Conservation (phyloP, 2,113 vertebrate genomes). For the Vireo altiloquus region DNA sequence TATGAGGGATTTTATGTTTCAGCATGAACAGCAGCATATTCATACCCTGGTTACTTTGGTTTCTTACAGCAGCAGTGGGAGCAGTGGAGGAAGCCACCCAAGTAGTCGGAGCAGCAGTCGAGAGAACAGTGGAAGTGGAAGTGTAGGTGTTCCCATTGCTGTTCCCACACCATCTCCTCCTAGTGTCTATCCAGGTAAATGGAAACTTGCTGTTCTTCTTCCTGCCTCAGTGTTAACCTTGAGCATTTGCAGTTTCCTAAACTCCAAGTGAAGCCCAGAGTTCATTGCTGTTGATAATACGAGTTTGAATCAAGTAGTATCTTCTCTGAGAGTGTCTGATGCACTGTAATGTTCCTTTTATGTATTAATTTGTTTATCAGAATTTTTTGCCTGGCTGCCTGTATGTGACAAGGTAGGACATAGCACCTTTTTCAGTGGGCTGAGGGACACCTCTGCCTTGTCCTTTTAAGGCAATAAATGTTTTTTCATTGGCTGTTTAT, state of each 20-base stretch:
- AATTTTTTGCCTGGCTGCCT: not conserved
- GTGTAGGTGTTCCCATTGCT: conserved; percentile 91
- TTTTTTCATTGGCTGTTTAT: not conserved
- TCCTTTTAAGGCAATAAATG: not conserved
- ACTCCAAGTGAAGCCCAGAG: not conserved
- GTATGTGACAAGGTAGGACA: not conserved
- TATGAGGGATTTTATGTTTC: not conserved
- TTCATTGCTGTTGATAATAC: not conserved
- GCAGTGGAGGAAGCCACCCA: conserved; percentile 95
- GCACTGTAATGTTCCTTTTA: not conserved
- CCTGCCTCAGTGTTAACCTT: not conserved
- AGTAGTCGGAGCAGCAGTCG: conserved; percentile 98
- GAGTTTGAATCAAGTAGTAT: not conserved
- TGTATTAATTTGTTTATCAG: not conserved
- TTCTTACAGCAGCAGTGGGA: conserved; percentile 87
- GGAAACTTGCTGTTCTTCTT: not conserved
- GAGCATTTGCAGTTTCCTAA: not conserved
- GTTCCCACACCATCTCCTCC: conserved; percentile 96
- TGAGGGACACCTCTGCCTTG: not conserved
- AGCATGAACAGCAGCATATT: not conserved
- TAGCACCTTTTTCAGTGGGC: not conserved
- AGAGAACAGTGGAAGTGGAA: conserved; percentile 98
- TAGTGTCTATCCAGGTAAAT: conserved; percentile 92
- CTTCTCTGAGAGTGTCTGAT: not conserved
- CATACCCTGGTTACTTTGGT: conserved; percentile 28